These are phyloP conservation scores for Lampris incognitus DNA, from an alignment of 2,113 vertebrate species.

Conservation along the genomic window DNA sequence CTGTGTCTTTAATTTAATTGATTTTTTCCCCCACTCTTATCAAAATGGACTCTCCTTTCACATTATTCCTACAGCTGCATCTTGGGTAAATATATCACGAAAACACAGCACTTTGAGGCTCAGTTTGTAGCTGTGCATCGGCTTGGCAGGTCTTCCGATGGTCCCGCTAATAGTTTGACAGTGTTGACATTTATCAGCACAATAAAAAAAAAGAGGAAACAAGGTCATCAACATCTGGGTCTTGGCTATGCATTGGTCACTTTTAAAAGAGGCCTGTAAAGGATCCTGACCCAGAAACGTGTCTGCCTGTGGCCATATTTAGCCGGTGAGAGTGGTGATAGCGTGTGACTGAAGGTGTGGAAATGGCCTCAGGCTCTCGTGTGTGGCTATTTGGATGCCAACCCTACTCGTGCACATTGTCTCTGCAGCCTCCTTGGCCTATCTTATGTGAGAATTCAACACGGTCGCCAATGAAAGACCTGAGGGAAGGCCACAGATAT, in stretches of 20 bases:
- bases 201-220: conserved; percentile 63
- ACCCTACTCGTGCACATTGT: conserved; percentile 65
- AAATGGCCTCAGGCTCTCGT: conserved; percentile 70
- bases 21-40: no score
- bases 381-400: conserved; percentile 70
- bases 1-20: no score
- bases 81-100: conserved; percentile 35
- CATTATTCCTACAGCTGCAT: conserved; percentile 22
- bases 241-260: conserved; percentile 39
- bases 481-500: conserved; percentile 56
- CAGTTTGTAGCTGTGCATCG: conserved; percentile 40
- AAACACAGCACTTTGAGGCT: conserved; percentile 16
- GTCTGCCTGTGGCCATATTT: conserved; percentile 69
- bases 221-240: conserved; percentile 49
- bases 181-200: conserved; percentile 72
- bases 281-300: conserved; percentile 70
- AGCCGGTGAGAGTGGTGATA: conserved; percentile 78
- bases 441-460: conserved; percentile 62
- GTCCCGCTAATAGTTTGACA: conserved; percentile 58
- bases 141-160: conserved; percentile 47
- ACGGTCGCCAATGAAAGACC: conserved; percentile 44
- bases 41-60: conserved; percentile 5
- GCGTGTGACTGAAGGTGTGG: conserved; percentile 80
- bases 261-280: conserved; percentile 44
- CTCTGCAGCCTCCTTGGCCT: conserved; percentile 54